These are phyloP conservation scores for Sitta europaea DNA, from an alignment of 2,113 vertebrate genomes.

Conservation along the genomic window DNA sequence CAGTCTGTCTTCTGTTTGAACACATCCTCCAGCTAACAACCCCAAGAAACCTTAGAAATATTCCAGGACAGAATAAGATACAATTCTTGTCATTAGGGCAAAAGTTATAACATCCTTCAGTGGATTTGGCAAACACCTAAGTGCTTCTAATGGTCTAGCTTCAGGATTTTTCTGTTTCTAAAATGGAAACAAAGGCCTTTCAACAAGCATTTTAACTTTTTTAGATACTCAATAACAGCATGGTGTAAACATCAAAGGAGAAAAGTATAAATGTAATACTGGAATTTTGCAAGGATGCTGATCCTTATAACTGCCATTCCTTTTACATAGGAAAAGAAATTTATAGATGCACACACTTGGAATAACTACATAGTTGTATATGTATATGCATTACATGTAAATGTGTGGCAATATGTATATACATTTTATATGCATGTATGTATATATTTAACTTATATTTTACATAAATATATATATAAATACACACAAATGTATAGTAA, in stretches of 20 bases:
- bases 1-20: neutral
- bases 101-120: neutral
- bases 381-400: neutral
- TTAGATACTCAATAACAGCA: neutral
- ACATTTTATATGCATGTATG: neutral
- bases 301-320: neutral
- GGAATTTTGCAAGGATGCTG: neutral
- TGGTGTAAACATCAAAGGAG: neutral
- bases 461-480: no score
- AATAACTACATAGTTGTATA: neutral
- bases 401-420: neutral
- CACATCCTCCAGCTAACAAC: neutral
- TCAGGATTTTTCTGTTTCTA: neutral
- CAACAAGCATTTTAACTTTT: neutral
- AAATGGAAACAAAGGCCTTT: neutral
- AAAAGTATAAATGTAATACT: neutral
- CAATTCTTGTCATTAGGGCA: neutral
- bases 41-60: neutral
- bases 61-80: neutral
- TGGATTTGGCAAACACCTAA: fast-evolving
- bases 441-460: neutral
- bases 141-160: neutral
- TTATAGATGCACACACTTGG: neutral
- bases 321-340: neutral
- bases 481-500: neutral